phyloP scores from a whole-genome alignment of 2,797 vertebrate species.

The Molossus molossus region DNA sequence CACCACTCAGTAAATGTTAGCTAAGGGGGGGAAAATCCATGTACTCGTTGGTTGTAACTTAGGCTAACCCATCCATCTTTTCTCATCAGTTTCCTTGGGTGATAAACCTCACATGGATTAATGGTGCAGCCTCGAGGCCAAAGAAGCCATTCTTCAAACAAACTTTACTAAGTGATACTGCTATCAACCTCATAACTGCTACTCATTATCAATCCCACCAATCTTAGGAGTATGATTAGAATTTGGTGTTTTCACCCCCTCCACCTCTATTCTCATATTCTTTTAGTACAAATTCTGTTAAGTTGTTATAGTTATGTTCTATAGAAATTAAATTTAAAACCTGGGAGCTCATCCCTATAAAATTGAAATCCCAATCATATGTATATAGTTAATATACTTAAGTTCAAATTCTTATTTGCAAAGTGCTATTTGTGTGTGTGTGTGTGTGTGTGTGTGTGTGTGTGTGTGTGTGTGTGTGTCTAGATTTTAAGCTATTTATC shows the following conservation, averaged over 20 bases:
- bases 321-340: not conserved
- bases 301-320: not conserved
- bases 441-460: not conserved
- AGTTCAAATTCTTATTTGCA: slow-evolving; percentile 21
- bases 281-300: slow-evolving; percentile 24
- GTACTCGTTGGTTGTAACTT: not conserved
- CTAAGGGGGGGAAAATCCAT: not conserved
- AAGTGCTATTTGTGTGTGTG: not conserved
- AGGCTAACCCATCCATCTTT: not conserved
- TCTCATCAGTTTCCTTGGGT: not conserved
- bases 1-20: not conserved
- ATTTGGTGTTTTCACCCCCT: not conserved
- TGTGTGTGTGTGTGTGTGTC: not conserved
- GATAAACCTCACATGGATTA: not conserved
- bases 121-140: not conserved
- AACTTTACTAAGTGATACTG: not conserved
- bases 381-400: not conserved
- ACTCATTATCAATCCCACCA: not conserved
- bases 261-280: not conserved
- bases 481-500: not conserved
- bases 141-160: not conserved
- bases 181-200: not conserved
- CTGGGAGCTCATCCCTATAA: not conserved
- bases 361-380: not conserved
- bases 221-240: not conserved